These are phyloP conservation scores for Drosophila affinis DNA, from an alignment of 2,888 invertebrate species.

Conservation along the genomic window DNA sequence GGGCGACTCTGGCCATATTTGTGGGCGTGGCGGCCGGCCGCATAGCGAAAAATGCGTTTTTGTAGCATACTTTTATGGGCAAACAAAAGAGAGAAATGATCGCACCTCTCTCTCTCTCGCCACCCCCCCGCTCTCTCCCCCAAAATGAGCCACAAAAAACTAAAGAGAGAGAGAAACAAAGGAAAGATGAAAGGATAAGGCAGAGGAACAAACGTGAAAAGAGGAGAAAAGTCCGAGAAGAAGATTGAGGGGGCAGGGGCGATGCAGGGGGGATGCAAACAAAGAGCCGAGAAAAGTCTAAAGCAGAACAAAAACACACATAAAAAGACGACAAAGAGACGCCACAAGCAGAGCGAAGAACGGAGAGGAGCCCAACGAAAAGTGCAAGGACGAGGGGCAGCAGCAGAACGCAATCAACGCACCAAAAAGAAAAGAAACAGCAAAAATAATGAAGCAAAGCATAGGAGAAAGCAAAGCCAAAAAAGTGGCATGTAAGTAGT, in stretches of 20 bases:
- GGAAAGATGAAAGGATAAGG: neutral
- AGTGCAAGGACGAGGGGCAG: neutral
- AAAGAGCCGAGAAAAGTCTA: constrained; percentile 22
- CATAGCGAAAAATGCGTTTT: constrained; percentile 25
- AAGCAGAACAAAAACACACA: constrained; percentile 38
- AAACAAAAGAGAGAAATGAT: neutral
- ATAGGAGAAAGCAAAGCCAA: constrained; percentile 1
- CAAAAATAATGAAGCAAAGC: neutral
- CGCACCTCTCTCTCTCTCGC: no score
- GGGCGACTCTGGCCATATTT: constrained; percentile 43
- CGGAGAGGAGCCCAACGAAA: neutral
- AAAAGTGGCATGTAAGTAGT: constrained; percentile 9
- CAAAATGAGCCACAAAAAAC: neutral
- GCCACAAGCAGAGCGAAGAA: constrained; percentile 54
- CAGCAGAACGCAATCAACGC: constrained; percentile 51
- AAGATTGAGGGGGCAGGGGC: neutral
- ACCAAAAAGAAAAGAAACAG: constrained; percentile 20
- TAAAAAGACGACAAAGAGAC: constrained; percentile 59
- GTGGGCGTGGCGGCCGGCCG: constrained; percentile 15
- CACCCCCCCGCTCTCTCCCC: no score
- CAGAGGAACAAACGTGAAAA: no score
- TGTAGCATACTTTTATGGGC: constrained; percentile 75
- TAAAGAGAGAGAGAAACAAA: neutral
- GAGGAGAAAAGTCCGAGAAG: neutral
- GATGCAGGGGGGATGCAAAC: constrained; percentile 4